These are phyloP conservation scores for Cotesia glomerata DNA, from an alignment of 1,140 invertebrate species.

Conservation along the genomic window DNA sequence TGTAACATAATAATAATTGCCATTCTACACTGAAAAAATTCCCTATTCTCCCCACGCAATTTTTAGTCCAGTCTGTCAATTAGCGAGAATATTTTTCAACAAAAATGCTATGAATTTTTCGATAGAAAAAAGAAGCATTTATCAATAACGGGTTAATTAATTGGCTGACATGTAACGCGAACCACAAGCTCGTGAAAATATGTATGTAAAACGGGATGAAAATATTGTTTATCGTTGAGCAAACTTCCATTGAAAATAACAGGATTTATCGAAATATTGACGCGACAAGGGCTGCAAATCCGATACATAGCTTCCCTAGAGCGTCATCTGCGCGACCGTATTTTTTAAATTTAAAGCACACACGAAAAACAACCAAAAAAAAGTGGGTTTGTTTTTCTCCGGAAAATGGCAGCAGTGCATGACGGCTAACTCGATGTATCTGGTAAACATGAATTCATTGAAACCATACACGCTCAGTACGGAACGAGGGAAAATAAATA, in stretches of 20 bases:
- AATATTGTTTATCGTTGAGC: neutral
- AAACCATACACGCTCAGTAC: neutral
- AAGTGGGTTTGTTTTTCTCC: conserved; percentile 4
- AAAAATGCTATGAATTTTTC: too few species aligned
- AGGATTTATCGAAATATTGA: conserved; percentile 37
- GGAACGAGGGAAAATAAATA: conserved; percentile 10
- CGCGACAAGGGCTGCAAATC: conserved; percentile 29
- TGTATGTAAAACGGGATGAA: conserved; percentile 5
- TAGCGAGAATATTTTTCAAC: too few species aligned
- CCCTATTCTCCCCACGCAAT: too few species aligned
- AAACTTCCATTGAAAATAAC: conserved; percentile 26
- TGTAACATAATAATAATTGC: too few species aligned
- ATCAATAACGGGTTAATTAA: conserved; percentile 31
- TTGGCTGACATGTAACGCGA: conserved; percentile 30
- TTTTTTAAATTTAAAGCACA: neutral
- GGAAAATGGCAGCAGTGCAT: neutral
- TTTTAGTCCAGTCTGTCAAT: too few species aligned
- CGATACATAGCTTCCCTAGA: conserved; percentile 21
- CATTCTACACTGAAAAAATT: too few species aligned
- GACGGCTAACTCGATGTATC: conserved; percentile 28
- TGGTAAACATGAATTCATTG: conserved; percentile 7
- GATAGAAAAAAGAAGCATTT: conserved; percentile 6
- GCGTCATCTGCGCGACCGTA: conserved; percentile 13
- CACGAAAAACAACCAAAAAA: conserved; percentile 15
- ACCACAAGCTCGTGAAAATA: neutral